These are phyloP conservation scores for Styela clava DNA, from an alignment of 23 tunicate genomes.

Conservation along the genomic window DNA sequence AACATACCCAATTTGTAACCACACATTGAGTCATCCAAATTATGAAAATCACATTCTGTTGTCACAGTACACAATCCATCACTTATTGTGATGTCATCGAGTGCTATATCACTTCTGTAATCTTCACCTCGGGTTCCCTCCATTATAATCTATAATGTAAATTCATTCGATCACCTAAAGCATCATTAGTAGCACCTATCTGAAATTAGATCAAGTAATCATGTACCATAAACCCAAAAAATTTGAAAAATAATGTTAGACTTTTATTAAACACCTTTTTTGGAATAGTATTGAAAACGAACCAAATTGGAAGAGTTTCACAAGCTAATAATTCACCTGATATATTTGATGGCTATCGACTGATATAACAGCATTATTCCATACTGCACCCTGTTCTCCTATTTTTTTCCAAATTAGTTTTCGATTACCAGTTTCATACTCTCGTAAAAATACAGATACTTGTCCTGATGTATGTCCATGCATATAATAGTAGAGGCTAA, in stretches of 20 bases:
- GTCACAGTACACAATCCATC: constrained; percentile 62
- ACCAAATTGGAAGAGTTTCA: too few species aligned
- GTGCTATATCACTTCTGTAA: constrained; percentile 75
- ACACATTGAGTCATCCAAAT: constrained; percentile 45
- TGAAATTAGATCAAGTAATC: too few species aligned
- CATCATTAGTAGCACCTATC: too few species aligned
- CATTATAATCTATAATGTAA: constrained; percentile 66
- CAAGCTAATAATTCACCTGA: too few species aligned
- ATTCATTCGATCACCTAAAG: too few species aligned
- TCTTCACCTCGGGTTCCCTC: constrained; percentile 78
- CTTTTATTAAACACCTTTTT: too few species aligned
- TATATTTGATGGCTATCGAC: constrained; percentile 46
- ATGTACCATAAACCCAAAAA: too few species aligned
- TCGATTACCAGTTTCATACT: neutral
- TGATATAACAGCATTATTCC: constrained; percentile 64
- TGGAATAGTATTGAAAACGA: too few species aligned
- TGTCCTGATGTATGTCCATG: constrained; percentile 49
- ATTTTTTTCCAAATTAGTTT: constrained; percentile 41
- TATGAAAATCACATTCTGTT: constrained; percentile 45
- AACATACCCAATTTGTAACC: constrained; percentile 61
- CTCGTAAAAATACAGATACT: constrained; percentile 19
- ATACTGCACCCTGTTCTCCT: constrained; percentile 80
- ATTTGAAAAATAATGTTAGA: too few species aligned
- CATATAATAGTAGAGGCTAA: constrained; percentile 81
- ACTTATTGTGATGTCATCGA: constrained; percentile 77